phyloP scores from a whole-genome alignment of 1,140 invertebrate genomes.

The Drosophila prosaltans region DNA sequence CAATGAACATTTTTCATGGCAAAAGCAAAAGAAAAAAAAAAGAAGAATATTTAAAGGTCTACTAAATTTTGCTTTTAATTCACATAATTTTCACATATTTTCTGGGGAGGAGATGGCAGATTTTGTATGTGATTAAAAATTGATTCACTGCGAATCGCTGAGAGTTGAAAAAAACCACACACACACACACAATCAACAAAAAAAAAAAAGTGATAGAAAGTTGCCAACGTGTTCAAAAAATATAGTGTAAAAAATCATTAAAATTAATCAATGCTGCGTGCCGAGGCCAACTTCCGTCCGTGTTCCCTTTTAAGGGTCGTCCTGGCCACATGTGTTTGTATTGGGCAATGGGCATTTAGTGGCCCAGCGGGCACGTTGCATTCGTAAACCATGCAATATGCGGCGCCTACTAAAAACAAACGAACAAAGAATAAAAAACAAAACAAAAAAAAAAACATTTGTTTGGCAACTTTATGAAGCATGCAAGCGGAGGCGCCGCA shows the following conservation, averaged over 20 bases:
- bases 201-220: not conserved
- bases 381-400: constrained; percentile 26
- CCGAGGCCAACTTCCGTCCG: constrained; percentile 36
- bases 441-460: constrained; percentile 19
- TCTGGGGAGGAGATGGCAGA: constrained; percentile 20
- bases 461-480: constrained; percentile 73
- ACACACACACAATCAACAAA: too few species aligned
- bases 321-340: constrained; percentile 38
- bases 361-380: constrained; percentile 32
- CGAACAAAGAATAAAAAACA: constrained; percentile 22
- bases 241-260: constrained; percentile 64
- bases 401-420: not conserved
- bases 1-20: constrained; percentile 76
- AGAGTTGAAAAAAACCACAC: not conserved
- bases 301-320: constrained; percentile 1
- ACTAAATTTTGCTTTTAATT: constrained; percentile 78
- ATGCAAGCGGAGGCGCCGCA: constrained; percentile 32
- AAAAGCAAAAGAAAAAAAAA: constrained; percentile 18
- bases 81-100: constrained; percentile 61
- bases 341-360: constrained; percentile 68
- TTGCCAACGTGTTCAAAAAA: constrained; percentile 31
- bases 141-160: constrained; percentile 64
- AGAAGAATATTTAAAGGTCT: constrained; percentile 55
- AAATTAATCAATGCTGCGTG: constrained; percentile 77
- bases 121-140: constrained; percentile 74